A percentile compares a stretch with the other conserved stretches of the same genome.
These are phyloP conservation scores for Petrocephalus zakoni DNA, from an alignment of 2,113 vertebrate species.

Conservation along the genomic window DNA sequence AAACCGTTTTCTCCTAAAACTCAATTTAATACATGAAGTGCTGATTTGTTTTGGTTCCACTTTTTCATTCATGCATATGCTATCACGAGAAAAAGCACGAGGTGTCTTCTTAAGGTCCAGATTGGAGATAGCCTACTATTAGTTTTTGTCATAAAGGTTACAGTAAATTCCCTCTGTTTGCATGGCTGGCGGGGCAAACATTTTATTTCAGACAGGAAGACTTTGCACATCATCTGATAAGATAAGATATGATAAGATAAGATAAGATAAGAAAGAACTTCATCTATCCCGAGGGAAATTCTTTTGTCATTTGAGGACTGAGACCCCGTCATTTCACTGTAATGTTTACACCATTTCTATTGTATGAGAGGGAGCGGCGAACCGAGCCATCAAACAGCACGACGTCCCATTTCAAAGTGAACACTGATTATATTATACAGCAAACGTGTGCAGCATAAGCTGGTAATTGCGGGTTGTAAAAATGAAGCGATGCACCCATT, in stretches of 20 bases:
- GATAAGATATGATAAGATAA: too few relatives aligned
- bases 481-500: background rate
- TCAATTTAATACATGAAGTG: background rate
- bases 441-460: background rate
- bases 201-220: background rate
- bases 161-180: background rate
- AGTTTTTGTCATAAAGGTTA: background rate
- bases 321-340: background rate
- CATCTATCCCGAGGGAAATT: too few relatives aligned
- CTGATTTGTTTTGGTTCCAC: background rate
- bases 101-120: background rate
- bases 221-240: background rate
- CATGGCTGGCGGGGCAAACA: background rate
- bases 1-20: background rate
- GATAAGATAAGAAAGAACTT: too few relatives aligned
- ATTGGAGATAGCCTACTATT: background rate
- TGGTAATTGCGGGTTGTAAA: background rate
- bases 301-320: too few relatives aligned
- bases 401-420: background rate
- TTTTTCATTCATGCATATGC: background rate
- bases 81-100: background rate
- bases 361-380: background rate
- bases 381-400: background rate
- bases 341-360: background rate
- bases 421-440: background rate